A percentile compares a stretch with the other conserved stretches of the same genome.
These are phyloP conservation scores for Acleris laterana DNA, from an alignment of 2,888 invertebrate species.

Conservation along the genomic window DNA sequence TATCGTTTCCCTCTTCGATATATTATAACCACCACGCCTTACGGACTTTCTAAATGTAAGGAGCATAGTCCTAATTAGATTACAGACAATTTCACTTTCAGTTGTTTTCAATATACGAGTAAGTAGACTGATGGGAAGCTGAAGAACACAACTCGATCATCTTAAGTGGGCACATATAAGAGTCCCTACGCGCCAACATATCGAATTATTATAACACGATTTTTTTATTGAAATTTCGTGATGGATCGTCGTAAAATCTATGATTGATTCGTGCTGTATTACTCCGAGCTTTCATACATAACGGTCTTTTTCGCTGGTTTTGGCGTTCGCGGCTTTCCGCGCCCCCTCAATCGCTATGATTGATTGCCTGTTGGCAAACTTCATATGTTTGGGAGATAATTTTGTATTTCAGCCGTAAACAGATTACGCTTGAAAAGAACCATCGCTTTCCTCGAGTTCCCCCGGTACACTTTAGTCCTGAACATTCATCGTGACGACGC, in stretches of 20 bases:
- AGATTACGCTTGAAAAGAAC: constrained; percentile 81
- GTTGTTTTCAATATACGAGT: constrained; percentile 11
- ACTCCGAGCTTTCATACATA: constrained; percentile 78
- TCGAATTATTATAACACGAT: constrained; percentile 54
- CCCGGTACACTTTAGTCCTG: constrained; percentile 55
- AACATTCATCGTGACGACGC: constrained; percentile 65
- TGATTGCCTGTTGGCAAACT: constrained; percentile 78
- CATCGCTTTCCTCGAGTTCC: constrained; percentile 62
- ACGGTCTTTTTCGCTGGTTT: constrained; percentile 73
- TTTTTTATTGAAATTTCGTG: constrained; percentile 78
- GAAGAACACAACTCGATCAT: constrained; percentile 42
- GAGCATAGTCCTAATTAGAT: background rate
- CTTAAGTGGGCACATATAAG: constrained; percentile 44
- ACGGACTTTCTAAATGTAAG: background rate
- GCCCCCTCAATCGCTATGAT: constrained; percentile 75
- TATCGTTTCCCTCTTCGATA: constrained; percentile 10
- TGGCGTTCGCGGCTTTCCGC: constrained; percentile 73
- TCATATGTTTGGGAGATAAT: constrained; percentile 83
- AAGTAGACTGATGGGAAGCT: constrained; percentile 17
- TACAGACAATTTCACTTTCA: constrained; percentile 21
- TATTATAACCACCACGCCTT: constrained; percentile 1
- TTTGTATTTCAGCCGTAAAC: constrained; percentile 83
- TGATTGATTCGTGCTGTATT: constrained; percentile 83
- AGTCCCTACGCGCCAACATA: constrained; percentile 45
- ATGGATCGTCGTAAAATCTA: constrained; percentile 82